Base-by-base conservation (phyloP, 1,140 invertebrate genomes). In the Heliconius melpomene region DNA sequence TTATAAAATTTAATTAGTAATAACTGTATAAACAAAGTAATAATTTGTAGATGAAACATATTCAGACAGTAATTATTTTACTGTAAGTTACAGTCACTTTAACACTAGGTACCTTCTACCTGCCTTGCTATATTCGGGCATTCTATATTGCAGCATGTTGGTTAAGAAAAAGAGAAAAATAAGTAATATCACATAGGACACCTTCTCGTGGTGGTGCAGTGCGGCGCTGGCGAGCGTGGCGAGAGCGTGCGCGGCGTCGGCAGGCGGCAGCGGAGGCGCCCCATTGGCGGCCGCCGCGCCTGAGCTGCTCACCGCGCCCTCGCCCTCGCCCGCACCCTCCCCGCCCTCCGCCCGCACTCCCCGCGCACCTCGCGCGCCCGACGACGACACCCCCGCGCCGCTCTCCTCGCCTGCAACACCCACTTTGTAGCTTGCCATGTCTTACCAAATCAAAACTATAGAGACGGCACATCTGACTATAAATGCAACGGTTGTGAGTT, bases 181-280 rank as follows among this genome's bases (percentile, higher is more conserved):
- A 13, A 46, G 13, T 11, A 13, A 46, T 57, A 32, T 29, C 7
- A 13, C 72, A 72, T 36, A 46, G 40, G 40, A 3, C 5, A 92
- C 92, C 91, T 94, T 87, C 32, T 91, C 91, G 66, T 94, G 92
- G 75, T 94, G 91, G 82, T 94, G 90, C 40, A 95, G 88, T 36
- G 94, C 94, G n/a, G 94, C 94, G 80, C 90, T 93, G 77, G 94
- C 94, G 20, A 95, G 89, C n/a, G 94, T 95, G 74, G 94, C 93
- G 26, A 95, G 89, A 70, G 93, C 94, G 83, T 95, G 93, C 75
- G 93, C 92, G 11, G 93, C 93, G 85, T 94, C 93, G 1, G 90
- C 77, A 77, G 93, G 89, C 77, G 90, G 91, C 82, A 93, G 86
- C 66, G 91, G 87, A 54, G 90, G 85, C 74, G 85, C 87, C 57